phyloP scores from a whole-genome alignment of 2,888 invertebrate species.

The Deroplatys truncata region DNA sequence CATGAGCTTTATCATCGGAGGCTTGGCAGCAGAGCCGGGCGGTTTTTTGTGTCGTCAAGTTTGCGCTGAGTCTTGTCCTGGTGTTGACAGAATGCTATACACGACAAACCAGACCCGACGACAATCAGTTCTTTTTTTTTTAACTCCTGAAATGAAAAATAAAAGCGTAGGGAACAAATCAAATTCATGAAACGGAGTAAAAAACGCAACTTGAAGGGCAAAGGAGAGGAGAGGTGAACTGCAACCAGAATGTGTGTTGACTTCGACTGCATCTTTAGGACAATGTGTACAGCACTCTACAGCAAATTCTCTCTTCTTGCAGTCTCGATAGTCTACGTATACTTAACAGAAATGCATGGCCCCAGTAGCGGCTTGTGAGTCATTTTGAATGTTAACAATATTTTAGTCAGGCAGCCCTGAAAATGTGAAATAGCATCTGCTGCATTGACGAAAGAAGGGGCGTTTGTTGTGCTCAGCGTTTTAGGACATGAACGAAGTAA shows the following conservation, averaged over 20 bases:
- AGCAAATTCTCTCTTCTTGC: too few relatives aligned
- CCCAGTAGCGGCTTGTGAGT: too few relatives aligned
- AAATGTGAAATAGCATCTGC: too few relatives aligned
- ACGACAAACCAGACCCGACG: neutral
- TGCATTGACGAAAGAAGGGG: too few relatives aligned
- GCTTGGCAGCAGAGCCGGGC: neutral
- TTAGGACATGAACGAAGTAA: too few relatives aligned
- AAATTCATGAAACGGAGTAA: slow-evolving; percentile 1
- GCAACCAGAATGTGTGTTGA: neutral
- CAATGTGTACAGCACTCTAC: too few relatives aligned
- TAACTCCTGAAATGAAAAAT: neutral
- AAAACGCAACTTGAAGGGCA: neutral
- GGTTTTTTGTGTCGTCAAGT: neutral
- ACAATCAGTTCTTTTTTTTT: neutral
- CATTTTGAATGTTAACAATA: too few relatives aligned
- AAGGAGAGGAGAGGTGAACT: neutral
- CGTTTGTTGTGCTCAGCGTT: too few relatives aligned
- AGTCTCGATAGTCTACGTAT: too few relatives aligned
- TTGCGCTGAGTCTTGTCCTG: neutral
- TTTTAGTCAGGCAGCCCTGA: too few relatives aligned
- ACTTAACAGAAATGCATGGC: too few relatives aligned
- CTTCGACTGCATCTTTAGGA: too few relatives aligned
- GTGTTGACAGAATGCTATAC: slow-evolving; percentile 16
- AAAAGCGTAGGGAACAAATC: neutral
- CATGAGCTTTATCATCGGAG: neutral